A percentile compares a stretch with the other conserved stretches of the same genome.
Evolutionary conservation across 2,113 vertebrate species (phyloP).

Genomic region (Onychostruthus taczanowskii): DNA sequence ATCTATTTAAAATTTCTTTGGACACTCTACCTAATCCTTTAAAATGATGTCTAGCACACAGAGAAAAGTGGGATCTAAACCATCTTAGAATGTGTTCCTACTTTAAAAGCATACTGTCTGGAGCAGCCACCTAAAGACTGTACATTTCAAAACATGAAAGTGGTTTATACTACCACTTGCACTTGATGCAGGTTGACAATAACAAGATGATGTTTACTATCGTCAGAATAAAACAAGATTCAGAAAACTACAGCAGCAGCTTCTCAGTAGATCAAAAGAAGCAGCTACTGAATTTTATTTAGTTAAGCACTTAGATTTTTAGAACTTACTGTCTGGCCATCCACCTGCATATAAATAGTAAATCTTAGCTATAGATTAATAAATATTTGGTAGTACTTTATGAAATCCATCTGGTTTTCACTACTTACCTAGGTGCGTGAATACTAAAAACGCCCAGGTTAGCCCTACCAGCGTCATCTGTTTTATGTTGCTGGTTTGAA

Average conservation of each 20-base stretch:
- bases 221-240: neutral
- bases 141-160: neutral
- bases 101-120: neutral
- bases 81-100: neutral
- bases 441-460: constrained; percentile 76
- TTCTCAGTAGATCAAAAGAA: neutral
- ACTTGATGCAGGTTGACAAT: neutral
- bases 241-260: neutral
- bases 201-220: neutral
- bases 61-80: neutral
- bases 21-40: neutral
- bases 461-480: constrained; percentile 80
- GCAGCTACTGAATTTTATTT: neutral
- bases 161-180: neutral
- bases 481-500: constrained; percentile 73
- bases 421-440: constrained; percentile 84
- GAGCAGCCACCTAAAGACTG: neutral
- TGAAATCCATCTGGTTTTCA: neutral
- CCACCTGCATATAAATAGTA: neutral
- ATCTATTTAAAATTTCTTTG: neutral
- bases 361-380: neutral
- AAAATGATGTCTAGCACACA: neutral
- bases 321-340: neutral
- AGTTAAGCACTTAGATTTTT: neutral
- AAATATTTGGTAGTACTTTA: neutral